Evolutionary conservation across 1,140 invertebrate genomes (phyloP).

Genomic region (Aradophagus sp.): DNA sequence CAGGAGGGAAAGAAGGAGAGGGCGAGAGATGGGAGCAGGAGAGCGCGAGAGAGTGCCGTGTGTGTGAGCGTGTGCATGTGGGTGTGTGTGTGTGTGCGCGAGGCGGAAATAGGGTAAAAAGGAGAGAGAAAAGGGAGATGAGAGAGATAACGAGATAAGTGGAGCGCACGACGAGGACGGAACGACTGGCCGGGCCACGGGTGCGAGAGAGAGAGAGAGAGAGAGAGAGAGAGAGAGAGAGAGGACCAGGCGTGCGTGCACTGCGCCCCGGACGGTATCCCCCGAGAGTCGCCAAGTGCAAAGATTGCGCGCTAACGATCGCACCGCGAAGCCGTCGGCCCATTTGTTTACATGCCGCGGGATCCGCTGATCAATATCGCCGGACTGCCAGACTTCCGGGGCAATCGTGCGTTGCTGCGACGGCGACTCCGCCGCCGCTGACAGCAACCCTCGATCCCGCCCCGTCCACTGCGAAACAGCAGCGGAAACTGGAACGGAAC

Average conservation of each 20-base stretch:
- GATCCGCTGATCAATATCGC: constrained; percentile 43
- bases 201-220: constrained; percentile 24
- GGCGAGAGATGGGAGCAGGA: neutral
- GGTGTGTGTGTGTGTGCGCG: constrained; percentile 21
- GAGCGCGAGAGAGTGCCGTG: constrained; percentile 3
- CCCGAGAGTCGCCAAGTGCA: constrained; percentile 41
- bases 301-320: constrained; percentile 29
- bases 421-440: constrained; percentile 19
- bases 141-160: constrained; percentile 45
- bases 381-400: constrained; percentile 15
- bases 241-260: constrained; percentile 32
- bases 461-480: constrained; percentile 7
- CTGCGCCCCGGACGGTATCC: constrained; percentile 55
- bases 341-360: constrained; percentile 40
- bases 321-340: constrained; percentile 10
- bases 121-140: constrained; percentile 13
- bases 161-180: constrained; percentile 23
- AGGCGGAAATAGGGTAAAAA: constrained; percentile 55
- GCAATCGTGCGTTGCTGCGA: constrained; percentile 27
- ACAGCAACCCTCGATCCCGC: constrained; percentile 32
- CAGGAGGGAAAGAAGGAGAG: constrained; percentile 8
- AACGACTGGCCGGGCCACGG: neutral
- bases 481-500: neutral
- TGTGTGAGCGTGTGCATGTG: constrained; percentile 8
- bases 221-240: constrained; percentile 21